Evolutionary conservation across 2,113 vertebrate genomes (phyloP), one percentile per base, ranked within the genome.

Genomic region (Shinisaurus crocodilurus): DNA sequence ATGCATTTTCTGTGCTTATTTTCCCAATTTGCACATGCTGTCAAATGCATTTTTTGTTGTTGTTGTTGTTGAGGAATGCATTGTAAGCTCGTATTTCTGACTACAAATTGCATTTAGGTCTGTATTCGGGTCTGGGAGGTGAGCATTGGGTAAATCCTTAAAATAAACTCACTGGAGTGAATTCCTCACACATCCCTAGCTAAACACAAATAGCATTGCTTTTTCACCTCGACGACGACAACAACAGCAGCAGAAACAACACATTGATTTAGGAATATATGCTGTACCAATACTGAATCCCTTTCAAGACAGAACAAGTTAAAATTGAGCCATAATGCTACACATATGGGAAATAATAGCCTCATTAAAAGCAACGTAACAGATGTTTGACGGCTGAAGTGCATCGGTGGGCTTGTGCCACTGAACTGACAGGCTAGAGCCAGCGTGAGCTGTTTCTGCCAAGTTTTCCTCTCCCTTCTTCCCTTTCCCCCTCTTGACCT

Each of bases 341-440:
- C 94, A 88, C 92, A 90, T 95, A 95, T 93, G 95, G 95, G 94
- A 94, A 95, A 92, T 95, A 95, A 95, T 89, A 93, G 94, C 93
- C 95, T 94, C 93, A 93, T 96, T 96, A 94, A 96, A 94, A 95
- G 92, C 92, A 94, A 82, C 92, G 88, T 67, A 93, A 92, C 70
- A 90, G 94, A 90, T 27, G 23, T 91, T 95, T 96, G 95, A 96
- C 92, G 92, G 77, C 91, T 87, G 90, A 95, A 94, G 92, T 91
- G 91, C 92, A 94, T 94, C 94, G 94, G 95, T 92, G 93, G 92
- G 79, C 82, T 87, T 81, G 74, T 94, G 95, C 92, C 89, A 85
- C 57, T 48, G 76, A 85, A 92, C 37, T 85, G 92, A 92, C 93
- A 93, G 92, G 87, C 75, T 86, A 94, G 90, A 67, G 86, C 89